These are phyloP conservation scores for Serinus canaria DNA, from an alignment of 2,113 vertebrate species.

Conservation along the genomic window DNA sequence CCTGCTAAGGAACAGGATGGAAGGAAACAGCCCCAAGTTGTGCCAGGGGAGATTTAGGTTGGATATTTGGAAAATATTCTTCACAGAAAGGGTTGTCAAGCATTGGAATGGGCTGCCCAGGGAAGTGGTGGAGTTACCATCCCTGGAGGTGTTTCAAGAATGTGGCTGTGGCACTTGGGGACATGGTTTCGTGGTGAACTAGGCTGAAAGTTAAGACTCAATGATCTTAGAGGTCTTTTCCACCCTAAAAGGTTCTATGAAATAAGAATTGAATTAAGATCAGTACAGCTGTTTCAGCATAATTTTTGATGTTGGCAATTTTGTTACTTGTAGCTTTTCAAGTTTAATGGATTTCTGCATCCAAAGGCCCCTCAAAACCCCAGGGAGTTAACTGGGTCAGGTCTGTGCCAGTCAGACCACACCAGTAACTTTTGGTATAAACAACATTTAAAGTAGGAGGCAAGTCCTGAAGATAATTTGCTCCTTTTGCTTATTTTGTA, in stretches of 20 bases:
- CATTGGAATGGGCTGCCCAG: neutral
- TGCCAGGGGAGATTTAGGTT: neutral
- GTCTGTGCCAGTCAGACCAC: neutral
- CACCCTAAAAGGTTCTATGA: neutral
- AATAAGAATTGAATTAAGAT: neutral
- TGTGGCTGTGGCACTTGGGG: neutral
- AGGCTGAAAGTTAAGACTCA: neutral
- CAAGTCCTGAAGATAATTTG: neutral
- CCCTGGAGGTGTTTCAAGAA: neutral
- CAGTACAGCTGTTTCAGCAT: neutral
- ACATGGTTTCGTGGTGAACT: neutral
- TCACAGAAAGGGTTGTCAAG: neutral
- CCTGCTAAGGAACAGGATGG: neutral
- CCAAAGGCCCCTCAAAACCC: neutral
- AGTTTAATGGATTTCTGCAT: neutral
- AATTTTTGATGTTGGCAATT: neutral
- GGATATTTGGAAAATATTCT: neutral
- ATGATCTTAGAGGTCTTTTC: neutral
- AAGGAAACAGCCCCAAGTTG: neutral
- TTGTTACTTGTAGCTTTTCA: neutral
- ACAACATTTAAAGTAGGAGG: neutral
- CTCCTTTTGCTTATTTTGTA: neutral
- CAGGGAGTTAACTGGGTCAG: neutral
- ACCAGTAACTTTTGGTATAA: neutral
- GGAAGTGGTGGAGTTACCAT: neutral